A percentile compares a stretch with the other conserved stretches of the same genome.
phyloP scores from a whole-genome alignment of 2,113 vertebrate genomes.

The Promerops cafer region DNA sequence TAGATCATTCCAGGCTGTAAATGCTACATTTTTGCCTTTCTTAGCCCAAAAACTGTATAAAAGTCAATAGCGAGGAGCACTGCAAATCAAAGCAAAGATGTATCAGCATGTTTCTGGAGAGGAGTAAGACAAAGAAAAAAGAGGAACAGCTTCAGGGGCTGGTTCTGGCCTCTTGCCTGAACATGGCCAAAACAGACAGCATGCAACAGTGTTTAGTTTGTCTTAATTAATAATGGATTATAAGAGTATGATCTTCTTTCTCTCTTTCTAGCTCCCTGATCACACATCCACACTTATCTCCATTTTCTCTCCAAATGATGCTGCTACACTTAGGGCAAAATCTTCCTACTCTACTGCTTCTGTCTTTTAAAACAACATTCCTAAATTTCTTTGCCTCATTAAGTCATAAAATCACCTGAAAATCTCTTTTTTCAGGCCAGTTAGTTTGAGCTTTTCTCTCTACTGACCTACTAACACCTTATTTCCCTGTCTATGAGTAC shows the following conservation, averaged over 20 bases:
- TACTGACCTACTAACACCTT: background rate
- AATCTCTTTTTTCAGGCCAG: background rate
- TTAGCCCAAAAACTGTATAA: background rate
- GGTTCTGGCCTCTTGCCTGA: background rate
- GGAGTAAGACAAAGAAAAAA: background rate
- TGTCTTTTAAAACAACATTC: background rate
- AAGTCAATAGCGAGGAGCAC: background rate
- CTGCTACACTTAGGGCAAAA: background rate
- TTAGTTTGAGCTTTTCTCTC: background rate
- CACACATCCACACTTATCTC: background rate
- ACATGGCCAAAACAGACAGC: background rate
- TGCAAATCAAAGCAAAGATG: background rate
- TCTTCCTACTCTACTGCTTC: background rate
- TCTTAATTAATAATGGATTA: background rate
- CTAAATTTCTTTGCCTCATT: background rate
- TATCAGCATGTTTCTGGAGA: background rate
- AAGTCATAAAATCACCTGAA: background rate
- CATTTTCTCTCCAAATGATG: background rate
- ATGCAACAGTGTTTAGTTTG: background rate
- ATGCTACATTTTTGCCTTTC: background rate
- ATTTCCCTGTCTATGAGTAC: background rate
- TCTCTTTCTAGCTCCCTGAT: background rate
- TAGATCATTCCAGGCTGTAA: background rate
- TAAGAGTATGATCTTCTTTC: background rate
- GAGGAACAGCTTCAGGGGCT: background rate